Base-by-base conservation (phyloP, 2,113 vertebrate genomes). In the Sula dactylatra region DNA sequence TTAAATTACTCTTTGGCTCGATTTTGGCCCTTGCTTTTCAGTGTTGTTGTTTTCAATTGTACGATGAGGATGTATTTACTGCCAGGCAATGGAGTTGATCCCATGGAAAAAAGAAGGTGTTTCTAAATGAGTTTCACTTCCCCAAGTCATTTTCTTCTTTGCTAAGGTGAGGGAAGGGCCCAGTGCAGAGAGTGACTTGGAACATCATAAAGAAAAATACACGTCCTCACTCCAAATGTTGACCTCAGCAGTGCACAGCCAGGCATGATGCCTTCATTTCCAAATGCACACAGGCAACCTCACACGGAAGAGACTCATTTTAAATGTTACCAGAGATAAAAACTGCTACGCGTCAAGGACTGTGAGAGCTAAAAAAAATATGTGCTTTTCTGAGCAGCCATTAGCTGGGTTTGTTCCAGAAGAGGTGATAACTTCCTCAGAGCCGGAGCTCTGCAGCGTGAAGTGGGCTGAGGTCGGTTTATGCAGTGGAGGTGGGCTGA, bases 331-430 rank as follows among this genome's bases (percentile, higher is more conserved):
- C 44, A 20, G 32, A 81, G 65, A 67, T 54, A 73, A 85, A 89
- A 87, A 49, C 36, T 55, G 62, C 65, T 61, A 80, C 15, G 2
- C 6, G 1, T 66, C 50, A 70, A 86, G 40, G 55, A 40, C 34
- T 47, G 11, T 2, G 21, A 65, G 58, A 95, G 45, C 36, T 86
- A 59, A 18, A 27, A 29, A 29, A 34, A 64, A 61, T 40, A 50
- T 5, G 34, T 27, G 59, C 58, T 52, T 72, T 54, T 25, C 42
- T 44, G 47, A 96, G 69, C 70, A 85, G 50, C 66, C 25, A 42
- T 44, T 69, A 85, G 16, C 91, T 96, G 70, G 44, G 40, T 73
- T 93, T 82, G 29, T 67, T 94, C 70, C 88, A 94, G 84, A 76
- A 90, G 79, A 73, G 36, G 47, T 70, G 45, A 73, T 31, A 52